Evolutionary conservation across 2,797 vertebrate genomes (phyloP), one percentile per base, ranked within the genome.

Genomic region (Borostomias antarcticus): DNA sequence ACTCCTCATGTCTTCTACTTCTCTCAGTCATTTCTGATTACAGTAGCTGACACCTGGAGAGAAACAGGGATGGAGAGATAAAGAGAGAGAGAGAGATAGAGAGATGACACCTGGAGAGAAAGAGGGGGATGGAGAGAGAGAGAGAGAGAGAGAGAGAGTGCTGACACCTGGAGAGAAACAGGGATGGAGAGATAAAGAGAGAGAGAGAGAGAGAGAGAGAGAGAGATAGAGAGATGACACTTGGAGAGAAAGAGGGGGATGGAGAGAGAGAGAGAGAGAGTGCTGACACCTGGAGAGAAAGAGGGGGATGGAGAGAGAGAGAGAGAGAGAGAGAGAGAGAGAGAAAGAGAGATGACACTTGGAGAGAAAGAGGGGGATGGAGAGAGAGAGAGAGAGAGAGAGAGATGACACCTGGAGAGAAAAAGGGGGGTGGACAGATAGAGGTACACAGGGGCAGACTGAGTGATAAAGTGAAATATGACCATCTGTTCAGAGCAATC

Each of bases 41-140:
- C n/a, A n/a, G n/a, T n/a, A n/a, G n/a, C n/a, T n/a, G n/a, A n/a
- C n/a, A n/a, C n/a, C n/a, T n/a, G 10, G 43, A 62, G n/a, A 28
- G 28, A 33, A 15, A 37, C 40, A 58, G 2, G 26, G 21, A 43
- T 4, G 40, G 17, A 26, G 13, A 45, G 59, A 26, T 5, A 62
- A 8, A 2, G 35, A 53, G 33, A 37, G 19, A 53, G 7, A 43
- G 6, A 54, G 50, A 21, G 8, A 5, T 21, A 62, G 3, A 62
- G 58, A 70, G n/a, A n/a, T n/a, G n/a, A n/a, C n/a, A n/a, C 56
- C 9, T 33, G 10, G 43, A 62, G n/a, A 28, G 28, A 33, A 15
- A 37, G 53, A 58, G 2, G 26, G 21, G 37, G 8, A 45, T 7
- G 28, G 13, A 45, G 59, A 26, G 15, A 62, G 15, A 2, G 35